Conservation (phyloP, 2,797 vertebrate genomes). For the Salmo trutta region DNA sequence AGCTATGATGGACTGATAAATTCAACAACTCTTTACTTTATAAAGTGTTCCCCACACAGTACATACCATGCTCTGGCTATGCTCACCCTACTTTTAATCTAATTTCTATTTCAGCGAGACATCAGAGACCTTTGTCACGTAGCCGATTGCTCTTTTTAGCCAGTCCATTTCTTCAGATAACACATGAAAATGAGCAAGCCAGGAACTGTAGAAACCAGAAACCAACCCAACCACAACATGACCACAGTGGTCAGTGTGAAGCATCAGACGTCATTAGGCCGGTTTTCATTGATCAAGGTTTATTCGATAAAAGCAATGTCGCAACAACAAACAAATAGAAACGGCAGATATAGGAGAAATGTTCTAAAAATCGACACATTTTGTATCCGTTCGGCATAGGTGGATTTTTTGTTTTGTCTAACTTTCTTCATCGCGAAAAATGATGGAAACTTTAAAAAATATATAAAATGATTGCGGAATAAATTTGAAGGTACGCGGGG, state of each 20-base stretch:
- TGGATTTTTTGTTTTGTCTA: no score
- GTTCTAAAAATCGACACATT: no score
- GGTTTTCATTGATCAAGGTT: no score
- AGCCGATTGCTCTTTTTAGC: neutral
- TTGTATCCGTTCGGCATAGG: no score
- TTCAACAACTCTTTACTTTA: neutral
- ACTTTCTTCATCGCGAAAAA: no score
- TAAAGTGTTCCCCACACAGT: neutral
- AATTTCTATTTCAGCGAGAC: neutral
- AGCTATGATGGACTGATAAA: neutral
- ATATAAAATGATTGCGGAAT: no score
- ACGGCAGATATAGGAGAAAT: no score
- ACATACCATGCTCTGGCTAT: neutral
- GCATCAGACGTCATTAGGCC: neutral
- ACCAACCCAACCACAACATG: neutral
- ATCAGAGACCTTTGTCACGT: neutral
- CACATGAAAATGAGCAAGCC: neutral
- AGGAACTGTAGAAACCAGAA: neutral
- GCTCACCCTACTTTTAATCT: neutral
- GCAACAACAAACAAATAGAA: no score
- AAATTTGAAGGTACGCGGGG: no score
- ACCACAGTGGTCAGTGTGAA: neutral
- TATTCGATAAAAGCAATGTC: no score
- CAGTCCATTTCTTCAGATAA: neutral
- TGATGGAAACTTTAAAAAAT: no score